These are phyloP conservation scores for Platysternon megacephalum DNA, from an alignment of 2,113 vertebrate species.

Conservation along the genomic window DNA sequence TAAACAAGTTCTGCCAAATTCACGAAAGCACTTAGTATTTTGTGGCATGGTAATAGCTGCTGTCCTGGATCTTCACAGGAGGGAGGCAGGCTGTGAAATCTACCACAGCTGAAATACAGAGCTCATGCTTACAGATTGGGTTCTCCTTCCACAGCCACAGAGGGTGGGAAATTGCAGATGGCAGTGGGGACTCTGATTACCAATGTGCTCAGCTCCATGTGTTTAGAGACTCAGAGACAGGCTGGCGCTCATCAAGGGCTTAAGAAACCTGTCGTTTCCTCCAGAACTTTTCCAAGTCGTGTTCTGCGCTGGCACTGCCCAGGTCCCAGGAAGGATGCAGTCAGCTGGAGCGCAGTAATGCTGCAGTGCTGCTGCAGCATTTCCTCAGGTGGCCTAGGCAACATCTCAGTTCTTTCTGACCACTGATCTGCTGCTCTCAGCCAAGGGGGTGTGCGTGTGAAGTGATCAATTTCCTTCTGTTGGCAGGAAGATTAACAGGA, in stretches of 20 bases:
- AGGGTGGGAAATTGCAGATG: not conserved
- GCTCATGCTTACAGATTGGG: not conserved
- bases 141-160: not conserved
- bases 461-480: not conserved
- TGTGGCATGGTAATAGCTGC: fast-evolving
- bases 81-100: not conserved
- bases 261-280: not conserved
- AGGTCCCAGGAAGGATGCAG: not conserved
- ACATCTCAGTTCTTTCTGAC: not conserved
- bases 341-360: not conserved
- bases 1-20: slow-evolving; percentile 17
- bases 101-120: not conserved
- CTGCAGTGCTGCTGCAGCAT: not conserved
- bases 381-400: not conserved
- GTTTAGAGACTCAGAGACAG: not conserved
- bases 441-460: not conserved
- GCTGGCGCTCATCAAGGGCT: not conserved
- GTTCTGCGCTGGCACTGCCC: not conserved
- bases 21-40: not conserved
- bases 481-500: not conserved
- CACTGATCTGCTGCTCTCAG: not conserved
- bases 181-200: fast-evolving
- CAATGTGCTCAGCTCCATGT: not conserved
- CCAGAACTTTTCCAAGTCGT: not conserved
- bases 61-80: not conserved